Conservation (phyloP, 2,888 invertebrate genomes). For the Philhelius pedissequus region DNA sequence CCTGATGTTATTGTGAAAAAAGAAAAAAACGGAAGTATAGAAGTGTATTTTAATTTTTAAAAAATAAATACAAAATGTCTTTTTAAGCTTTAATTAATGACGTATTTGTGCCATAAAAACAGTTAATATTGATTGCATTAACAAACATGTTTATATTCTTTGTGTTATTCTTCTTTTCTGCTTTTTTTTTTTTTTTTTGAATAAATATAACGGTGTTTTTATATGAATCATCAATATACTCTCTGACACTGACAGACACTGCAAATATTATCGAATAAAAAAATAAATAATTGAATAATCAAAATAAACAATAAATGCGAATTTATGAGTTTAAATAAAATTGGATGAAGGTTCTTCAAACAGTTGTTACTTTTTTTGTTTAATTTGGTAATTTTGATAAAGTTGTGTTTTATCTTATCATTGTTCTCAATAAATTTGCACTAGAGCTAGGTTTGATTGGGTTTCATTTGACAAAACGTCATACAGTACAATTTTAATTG, state of each 20-base stretch:
- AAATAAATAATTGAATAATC: neutral
- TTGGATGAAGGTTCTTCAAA: neutral
- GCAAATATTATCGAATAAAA: neutral
- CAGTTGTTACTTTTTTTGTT: neutral
- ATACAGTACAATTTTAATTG: neutral
- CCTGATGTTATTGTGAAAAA: neutral
- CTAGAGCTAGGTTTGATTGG: neutral
- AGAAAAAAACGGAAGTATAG: neutral
- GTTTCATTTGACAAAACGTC: neutral
- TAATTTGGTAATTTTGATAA: neutral
- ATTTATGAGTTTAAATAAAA: neutral
- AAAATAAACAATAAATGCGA: neutral
- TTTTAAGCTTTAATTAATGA: neutral
- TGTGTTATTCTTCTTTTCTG: neutral
- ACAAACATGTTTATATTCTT: neutral
- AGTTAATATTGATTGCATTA: constrained; percentile 10
- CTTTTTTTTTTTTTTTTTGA: neutral
- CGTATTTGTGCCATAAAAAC: neutral
- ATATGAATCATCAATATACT: neutral
- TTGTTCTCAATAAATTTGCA: constrained; percentile 1
- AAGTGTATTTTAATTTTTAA: neutral
- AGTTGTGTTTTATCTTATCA: neutral
- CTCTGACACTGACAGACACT: neutral
- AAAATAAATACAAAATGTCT: neutral
- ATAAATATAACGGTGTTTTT: neutral